phyloP scores from a whole-genome alignment of 2,797 vertebrate species.

The Ctenopoma multispine region DNA sequence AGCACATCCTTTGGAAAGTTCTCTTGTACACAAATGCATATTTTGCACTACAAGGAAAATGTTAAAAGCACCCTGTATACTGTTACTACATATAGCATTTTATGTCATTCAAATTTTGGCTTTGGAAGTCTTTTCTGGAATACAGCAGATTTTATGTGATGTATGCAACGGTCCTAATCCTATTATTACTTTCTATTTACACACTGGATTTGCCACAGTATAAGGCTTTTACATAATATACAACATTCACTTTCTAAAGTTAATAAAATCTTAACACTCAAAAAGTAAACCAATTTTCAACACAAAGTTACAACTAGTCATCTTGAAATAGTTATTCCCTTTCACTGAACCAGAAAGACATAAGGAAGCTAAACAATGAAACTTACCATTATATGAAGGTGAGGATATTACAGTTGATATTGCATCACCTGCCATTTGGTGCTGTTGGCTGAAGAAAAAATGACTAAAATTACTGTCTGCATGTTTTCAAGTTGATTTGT shows the following conservation, averaged over 20 bases:
- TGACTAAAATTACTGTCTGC: constrained; percentile 6
- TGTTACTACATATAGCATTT: too few relatives aligned
- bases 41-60: too few relatives aligned
- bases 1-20: background rate
- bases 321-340: background rate
- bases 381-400: constrained; percentile 81
- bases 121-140: constrained; percentile 25
- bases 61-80: too few relatives aligned
- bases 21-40: background rate
- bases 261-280: background rate
- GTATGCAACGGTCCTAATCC: constrained; percentile 11
- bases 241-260: background rate
- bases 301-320: background rate
- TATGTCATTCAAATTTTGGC: background rate
- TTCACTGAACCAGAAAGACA: background rate
- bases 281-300: background rate
- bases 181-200: background rate
- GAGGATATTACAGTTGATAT: constrained; percentile 72
- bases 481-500: constrained; percentile 1
- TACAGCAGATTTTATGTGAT: constrained; percentile 19
- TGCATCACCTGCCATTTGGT: constrained; percentile 74
- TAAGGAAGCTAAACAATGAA: background rate
- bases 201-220: background rate
- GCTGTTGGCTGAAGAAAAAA: constrained; percentile 73
- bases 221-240: background rate